Conservation (phyloP, 2,888 invertebrate genomes). For the Serripes groenlandicus region DNA sequence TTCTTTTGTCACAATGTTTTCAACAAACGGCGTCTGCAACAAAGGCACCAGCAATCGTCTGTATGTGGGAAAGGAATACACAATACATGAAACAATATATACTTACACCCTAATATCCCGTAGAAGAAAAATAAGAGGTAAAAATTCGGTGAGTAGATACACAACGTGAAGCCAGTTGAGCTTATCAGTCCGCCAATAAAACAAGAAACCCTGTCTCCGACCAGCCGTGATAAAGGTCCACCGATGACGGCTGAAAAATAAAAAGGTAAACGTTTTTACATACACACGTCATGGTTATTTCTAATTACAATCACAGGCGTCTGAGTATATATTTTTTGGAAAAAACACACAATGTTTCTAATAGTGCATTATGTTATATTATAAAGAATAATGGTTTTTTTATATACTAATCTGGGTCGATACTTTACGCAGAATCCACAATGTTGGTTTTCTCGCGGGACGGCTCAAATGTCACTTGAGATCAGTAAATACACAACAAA, state of each 20-base stretch:
- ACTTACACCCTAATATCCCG: constrained; percentile 16
- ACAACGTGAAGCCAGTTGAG: constrained; percentile 8
- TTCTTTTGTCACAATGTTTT: background rate
- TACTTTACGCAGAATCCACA: too few species aligned
- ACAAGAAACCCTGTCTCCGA: constrained; percentile 13
- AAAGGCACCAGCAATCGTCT: background rate
- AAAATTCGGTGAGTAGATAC: constrained; percentile 7
- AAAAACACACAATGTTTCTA: too few species aligned
- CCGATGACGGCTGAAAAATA: constrained; percentile 6
- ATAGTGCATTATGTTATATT: too few species aligned
- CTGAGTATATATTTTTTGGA: too few species aligned
- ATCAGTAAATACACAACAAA: too few species aligned
- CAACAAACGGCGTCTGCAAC: background rate
- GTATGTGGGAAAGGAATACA: background rate
- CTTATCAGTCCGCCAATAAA: constrained; percentile 17
- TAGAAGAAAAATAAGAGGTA: constrained; percentile 10
- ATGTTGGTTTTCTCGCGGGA: too few species aligned
- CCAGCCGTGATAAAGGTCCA: background rate
- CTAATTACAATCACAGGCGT: too few species aligned
- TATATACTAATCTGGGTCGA: too few species aligned
- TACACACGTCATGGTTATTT: too few species aligned
- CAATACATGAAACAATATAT: background rate
- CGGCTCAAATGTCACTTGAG: too few species aligned
- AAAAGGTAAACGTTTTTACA: too few species aligned
- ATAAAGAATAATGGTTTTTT: too few species aligned